Base-by-base conservation (phyloP, 2,888 invertebrate species). In the Eilema depressum region DNA sequence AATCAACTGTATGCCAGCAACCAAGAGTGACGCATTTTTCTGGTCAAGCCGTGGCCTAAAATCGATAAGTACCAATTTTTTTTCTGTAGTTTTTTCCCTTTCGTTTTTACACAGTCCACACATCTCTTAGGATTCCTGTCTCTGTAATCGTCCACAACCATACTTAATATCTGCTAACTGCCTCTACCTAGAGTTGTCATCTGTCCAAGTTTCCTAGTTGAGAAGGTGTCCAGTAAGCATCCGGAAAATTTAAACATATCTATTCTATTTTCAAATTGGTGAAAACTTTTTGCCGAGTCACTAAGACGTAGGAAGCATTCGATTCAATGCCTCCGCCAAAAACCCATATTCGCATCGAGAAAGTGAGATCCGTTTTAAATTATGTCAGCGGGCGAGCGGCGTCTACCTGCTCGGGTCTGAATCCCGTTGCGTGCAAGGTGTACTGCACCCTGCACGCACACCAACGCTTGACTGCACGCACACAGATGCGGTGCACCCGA, bases 401-500 rank as follows among this genome's bases (percentile, higher is more conserved):
- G 81, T 91, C 93, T 95, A 94, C 94, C 95, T 95, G 94, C 94
- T 91, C 81, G 81, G 89, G 88, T 81, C 84, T 75, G 81, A 87
- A 86, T 95, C 93, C 94, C 95, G 94, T 94, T 94, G 94, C 92
- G 90, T 91, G 94, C 94, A 94, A 94, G 94, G 94, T 94, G 94
- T 89, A 86, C 85, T 89, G 85, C 89, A 89, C 90, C 89, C 89
- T 86, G 83, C 87, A 85, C 89, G 75, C 86, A 85, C 85, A 85
- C 84, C 77, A 68, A 61, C 60, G 73, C 70, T 69, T 71, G 69
- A 70, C 69, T 70, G 72, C 80, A 82, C 84, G 78, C 86, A 87
- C 86, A 85, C 85, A 72, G 68, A 26, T 70, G 63, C 69, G 73
- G 75, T 71, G 86, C 86, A 83, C 85, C 83, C 79, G 86, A 88